Evolutionary conservation across 2,113 vertebrate species (phyloP), one percentile per base, ranked within the genome.

Genomic region (Diphyllodes magnificus): DNA sequence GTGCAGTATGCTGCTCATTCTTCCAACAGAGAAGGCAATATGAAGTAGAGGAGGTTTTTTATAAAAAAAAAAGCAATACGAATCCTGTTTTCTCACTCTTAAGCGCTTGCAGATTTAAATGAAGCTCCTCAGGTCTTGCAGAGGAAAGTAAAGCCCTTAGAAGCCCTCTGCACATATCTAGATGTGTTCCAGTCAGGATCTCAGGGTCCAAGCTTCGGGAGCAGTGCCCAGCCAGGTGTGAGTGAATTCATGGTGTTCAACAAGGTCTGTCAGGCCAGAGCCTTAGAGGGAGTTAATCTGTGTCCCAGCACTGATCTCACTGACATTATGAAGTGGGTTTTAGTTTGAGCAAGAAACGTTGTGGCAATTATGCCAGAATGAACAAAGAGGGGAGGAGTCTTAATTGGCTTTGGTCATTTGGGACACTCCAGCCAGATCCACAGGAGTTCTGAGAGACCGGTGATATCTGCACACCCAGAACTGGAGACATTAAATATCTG

Each of bases 41-140:
- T 5, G 10, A 69, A 80, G 6, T 10, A 49, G 6, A 27, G 12
- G 19, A 9, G 3, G 11, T 2, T 47, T 57, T 44, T 6, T 4
- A 31, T 10, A 9, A 19, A 31, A 30, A 39, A 45, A 28, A n/a
- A 37, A 0, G 2, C 8, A 39, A 11, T 10, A 15, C 0, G 4
- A 75, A 21, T n/a, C 28, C 17, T 69, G 11, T 50, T 83, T 87
- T 73, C 37, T 69, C 45, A 57, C 53, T 42, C 12, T 63, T 61
- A 49, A 68, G 7, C 5, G 3, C 25, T 57, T 27, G 10, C 23
- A 72, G 31, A 53, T 56, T 60, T 80, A 72, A 61, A 19, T 25
- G 4, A 79, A 15, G 3, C 35, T 53, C 28, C 8, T 66, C 45
- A 4, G 13, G 44, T 5, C 51, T 70, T 63, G 11, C 61, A 82